These are phyloP conservation scores for Riparia riparia DNA, from an alignment of 2,113 vertebrate species.

Conservation along the genomic window DNA sequence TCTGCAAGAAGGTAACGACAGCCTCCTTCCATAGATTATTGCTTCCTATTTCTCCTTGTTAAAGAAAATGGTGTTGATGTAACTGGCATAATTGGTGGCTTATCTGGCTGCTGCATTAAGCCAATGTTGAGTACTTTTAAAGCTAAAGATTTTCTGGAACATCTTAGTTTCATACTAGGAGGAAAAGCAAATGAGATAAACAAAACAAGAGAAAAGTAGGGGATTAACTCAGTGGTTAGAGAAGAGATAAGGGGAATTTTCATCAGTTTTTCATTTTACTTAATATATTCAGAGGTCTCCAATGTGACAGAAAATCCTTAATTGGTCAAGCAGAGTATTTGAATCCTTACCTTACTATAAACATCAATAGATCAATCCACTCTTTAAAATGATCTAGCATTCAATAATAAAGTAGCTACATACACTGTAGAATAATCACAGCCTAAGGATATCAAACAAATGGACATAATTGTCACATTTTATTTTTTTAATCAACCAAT, in stretches of 20 bases:
- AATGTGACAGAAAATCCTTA: background rate
- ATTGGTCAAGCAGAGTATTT: background rate
- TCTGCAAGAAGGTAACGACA: background rate
- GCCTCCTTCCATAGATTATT: background rate
- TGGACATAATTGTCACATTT: background rate
- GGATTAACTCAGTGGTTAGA: background rate
- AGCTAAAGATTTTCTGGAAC: background rate
- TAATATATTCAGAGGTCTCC: background rate
- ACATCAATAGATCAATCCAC: background rate
- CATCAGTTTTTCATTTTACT: background rate
- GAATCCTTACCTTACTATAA: background rate
- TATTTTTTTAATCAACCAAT: background rate
- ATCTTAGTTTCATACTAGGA: background rate
- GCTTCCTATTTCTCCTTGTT: background rate
- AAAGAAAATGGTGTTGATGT: background rate
- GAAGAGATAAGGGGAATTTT: background rate
- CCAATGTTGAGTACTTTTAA: background rate
- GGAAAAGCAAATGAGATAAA: background rate
- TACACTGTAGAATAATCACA: background rate
- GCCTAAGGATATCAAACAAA: background rate
- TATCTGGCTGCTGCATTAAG: background rate
- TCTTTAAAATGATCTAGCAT: background rate
- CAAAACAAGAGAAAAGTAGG: background rate
- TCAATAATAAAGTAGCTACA: background rate
- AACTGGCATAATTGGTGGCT: background rate